Percentiles rank a stretch among this genome's conserved stretches.
These are phyloP conservation scores for Rutilus rutilus DNA, from an alignment of 2,113 vertebrate species.

Conservation along the genomic window DNA sequence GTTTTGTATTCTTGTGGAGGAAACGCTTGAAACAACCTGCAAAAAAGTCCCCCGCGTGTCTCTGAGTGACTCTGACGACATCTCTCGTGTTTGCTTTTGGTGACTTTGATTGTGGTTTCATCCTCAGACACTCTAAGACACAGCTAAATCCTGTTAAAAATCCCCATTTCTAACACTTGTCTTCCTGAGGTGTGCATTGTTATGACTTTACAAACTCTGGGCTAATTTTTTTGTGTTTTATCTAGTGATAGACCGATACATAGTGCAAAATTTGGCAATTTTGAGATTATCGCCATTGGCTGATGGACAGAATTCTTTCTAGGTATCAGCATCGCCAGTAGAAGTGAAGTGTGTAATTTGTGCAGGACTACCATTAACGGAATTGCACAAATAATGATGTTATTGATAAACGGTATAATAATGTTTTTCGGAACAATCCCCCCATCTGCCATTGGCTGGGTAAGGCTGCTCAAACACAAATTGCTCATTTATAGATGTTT, in stretches of 20 bases:
- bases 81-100: background rate
- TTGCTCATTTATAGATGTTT: background rate
- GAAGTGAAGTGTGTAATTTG: conserved; percentile 1
- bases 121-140: background rate
- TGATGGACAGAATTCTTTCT: background rate
- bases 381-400: background rate
- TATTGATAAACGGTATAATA: background rate
- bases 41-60: background rate
- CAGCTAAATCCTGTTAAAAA: background rate
- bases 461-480: background rate
- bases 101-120: background rate
- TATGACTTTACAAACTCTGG: conserved; percentile 24
- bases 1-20: background rate
- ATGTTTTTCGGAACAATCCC: background rate
- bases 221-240: conserved; percentile 53
- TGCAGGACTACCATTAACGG: background rate
- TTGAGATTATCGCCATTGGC: background rate
- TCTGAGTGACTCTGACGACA: conserved; percentile 10
- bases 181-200: conserved; percentile 43
- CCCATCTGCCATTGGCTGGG: background rate
- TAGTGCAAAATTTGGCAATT: background rate
- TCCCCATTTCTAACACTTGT: background rate
- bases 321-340: background rate
- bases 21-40: background rate
- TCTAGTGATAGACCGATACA: conserved; percentile 26